Evolutionary conservation across 2,797 vertebrate species (phyloP).

Genomic region (Orestias chungarensis): DNA sequence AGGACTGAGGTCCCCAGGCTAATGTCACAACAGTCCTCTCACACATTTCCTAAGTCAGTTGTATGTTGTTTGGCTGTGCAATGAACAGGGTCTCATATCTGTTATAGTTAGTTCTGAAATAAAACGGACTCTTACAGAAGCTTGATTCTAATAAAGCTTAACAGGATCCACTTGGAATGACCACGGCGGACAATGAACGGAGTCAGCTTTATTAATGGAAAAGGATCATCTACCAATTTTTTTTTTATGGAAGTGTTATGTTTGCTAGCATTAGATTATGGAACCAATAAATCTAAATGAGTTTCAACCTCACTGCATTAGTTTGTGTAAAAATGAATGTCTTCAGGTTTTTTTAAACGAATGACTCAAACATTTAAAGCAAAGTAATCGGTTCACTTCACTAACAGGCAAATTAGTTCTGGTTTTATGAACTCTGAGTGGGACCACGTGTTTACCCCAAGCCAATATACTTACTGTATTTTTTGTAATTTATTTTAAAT

Average conservation of each 20-base stretch:
- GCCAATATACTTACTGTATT: background rate
- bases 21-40: conserved; percentile 74
- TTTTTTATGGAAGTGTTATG: background rate
- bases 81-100: conserved; percentile 47
- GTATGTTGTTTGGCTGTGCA: conserved; percentile 45
- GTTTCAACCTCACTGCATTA: background rate
- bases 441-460: too few species aligned
- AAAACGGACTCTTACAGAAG: conserved; percentile 35
- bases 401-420: background rate
- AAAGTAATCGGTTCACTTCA: background rate
- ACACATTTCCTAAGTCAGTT: conserved; percentile 66
- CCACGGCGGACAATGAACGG: conserved; percentile 54
- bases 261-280: background rate
- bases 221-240: conserved; percentile 25
- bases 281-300: background rate
- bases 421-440: too few species aligned
- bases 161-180: conserved; percentile 29
- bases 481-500: too few species aligned
- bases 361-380: background rate
- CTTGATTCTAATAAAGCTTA: conserved; percentile 43
- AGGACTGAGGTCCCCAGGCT: conserved; percentile 68
- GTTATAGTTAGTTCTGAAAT: conserved; percentile 50
- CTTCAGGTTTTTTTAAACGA: background rate
- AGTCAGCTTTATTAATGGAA: conserved; percentile 54
- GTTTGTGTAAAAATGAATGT: background rate